phyloP scores from a whole-genome alignment of 2,888 invertebrate genomes.

The Exephanes ischioxanthus region DNA sequence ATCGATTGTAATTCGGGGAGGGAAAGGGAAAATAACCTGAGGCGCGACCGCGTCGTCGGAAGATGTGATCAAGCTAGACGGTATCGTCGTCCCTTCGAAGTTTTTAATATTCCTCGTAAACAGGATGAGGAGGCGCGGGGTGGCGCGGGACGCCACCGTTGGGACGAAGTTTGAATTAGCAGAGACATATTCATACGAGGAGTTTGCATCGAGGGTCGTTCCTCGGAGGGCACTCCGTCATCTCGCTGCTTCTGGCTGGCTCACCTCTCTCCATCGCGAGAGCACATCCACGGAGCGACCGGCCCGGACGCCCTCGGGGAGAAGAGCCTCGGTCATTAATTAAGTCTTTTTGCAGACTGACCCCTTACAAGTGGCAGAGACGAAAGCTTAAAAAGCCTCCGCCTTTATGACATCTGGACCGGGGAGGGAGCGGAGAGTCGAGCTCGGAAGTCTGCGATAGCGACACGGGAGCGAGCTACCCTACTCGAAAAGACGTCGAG shows the following conservation, averaged over 20 bases:
- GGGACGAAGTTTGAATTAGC: conserved; percentile 85
- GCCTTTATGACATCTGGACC: conserved; percentile 54
- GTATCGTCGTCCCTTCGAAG: conserved; percentile 73
- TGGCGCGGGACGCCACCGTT: conserved; percentile 79
- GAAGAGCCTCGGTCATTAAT: conserved; percentile 82
- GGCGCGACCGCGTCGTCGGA: conserved; percentile 28
- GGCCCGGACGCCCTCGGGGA: conserved; percentile 81
- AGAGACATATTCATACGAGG: conserved; percentile 85
- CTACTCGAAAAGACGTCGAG: conserved; percentile 66
- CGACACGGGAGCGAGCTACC: conserved; percentile 46
- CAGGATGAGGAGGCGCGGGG: conserved; percentile 68
- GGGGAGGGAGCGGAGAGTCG: conserved; percentile 18
- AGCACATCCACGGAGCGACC: conserved; percentile 61
- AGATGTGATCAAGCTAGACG: conserved; percentile 55
- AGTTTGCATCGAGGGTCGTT: conserved; percentile 85
- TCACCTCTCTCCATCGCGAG: conserved; percentile 72
- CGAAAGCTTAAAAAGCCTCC: conserved; percentile 79
- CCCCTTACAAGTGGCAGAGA: conserved; percentile 82
- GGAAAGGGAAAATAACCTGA: too few relatives aligned
- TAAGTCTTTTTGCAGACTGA: conserved; percentile 84
- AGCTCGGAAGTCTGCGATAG: conserved; percentile 52
- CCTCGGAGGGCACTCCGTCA: conserved; percentile 85
- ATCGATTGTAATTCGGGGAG: too few relatives aligned
- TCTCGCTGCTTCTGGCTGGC: conserved; percentile 82
- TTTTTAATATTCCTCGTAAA: conserved; percentile 85